Base-by-base conservation (phyloP, 2,113 vertebrate genomes). In the Hippocampus guttulatus region DNA sequence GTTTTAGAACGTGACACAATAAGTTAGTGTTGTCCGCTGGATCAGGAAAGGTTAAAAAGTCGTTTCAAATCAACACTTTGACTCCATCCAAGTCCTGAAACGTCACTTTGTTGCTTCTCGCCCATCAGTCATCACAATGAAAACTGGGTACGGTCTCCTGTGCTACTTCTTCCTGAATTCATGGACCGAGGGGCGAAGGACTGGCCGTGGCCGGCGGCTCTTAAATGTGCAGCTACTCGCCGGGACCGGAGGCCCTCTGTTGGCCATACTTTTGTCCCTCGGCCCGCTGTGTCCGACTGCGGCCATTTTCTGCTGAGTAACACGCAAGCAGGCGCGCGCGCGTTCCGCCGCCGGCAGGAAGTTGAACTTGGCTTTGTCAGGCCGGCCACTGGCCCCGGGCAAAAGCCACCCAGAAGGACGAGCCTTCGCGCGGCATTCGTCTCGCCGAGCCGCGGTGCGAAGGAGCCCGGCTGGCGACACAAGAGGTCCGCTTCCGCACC, bases 281-380 rank as follows among this genome's bases (percentile, higher is more conserved):
- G 91, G 83, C 86, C 92, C 87, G 89, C 88, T 85, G 84, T 85
- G 75, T 90, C 82, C 58, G 80, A 90, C 91, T 91, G 94, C 95
- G 93, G 95, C 95, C 95, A 95, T 96, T 95, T 96, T 96, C 93
- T 94, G 94, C 92, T 93, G 91, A 90, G 81, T 85, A 85, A 87
- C 85, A 85, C 69, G 80, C 75, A 72, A 79, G 69, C 74, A 27
- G 30, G 57, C 40, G 60, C 75, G 69, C 69, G 70, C 69, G 38
- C 71, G 70, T 67, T 80, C 64, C 74, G 41, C 75, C 77, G 27
- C 75, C 77, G 23, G 67, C 68, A 75, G 49, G 66, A 91, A 90
- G 85, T 92, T 91, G 62, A 89, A 84, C 83, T 87, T 87, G 88
- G 89, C 88, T 88, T 87, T 77, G 60, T 64, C 82, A 72, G 33